Evolutionary conservation across 2,113 vertebrate genomes (phyloP).

Genomic region (Atrichornis clamosus): DNA sequence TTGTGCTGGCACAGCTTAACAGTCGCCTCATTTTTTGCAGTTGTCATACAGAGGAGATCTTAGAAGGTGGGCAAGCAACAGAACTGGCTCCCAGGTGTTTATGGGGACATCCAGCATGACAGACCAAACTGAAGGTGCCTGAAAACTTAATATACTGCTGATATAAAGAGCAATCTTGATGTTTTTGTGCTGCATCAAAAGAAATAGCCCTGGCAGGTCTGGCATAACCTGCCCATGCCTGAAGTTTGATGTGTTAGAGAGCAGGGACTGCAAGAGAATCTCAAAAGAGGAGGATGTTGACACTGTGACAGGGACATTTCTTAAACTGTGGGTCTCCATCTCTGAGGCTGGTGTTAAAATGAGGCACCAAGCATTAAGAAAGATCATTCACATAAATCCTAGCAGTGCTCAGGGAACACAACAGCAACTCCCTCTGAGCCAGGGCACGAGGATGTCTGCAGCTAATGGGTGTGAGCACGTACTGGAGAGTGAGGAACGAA

Average conservation of each 20-base stretch:
- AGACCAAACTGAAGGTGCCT: neutral
- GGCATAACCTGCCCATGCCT: neutral
- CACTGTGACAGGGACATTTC: neutral
- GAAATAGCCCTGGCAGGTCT: neutral
- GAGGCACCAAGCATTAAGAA: neutral
- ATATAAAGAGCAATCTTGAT: neutral
- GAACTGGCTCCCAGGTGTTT: neutral
- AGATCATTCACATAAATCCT: neutral
- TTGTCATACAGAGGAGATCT: neutral
- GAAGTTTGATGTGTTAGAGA: neutral
- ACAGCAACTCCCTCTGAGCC: neutral
- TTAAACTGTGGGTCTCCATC: neutral
- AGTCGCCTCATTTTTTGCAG: neutral
- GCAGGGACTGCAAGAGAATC: neutral
- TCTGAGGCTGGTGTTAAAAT: neutral
- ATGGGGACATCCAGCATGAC: neutral
- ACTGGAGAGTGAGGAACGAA: neutral
- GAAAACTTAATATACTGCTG: neutral
- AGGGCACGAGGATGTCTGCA: neutral
- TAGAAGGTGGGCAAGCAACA: neutral
- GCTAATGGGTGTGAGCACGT: fast-evolving
- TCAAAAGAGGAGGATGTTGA: neutral
- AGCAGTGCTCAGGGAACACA: neutral
- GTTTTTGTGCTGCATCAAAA: neutral
- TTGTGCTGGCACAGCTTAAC: neutral